Evolutionary conservation across 2,888 invertebrate genomes (phyloP).

Genomic region (Tetrapedia diversipes): DNA sequence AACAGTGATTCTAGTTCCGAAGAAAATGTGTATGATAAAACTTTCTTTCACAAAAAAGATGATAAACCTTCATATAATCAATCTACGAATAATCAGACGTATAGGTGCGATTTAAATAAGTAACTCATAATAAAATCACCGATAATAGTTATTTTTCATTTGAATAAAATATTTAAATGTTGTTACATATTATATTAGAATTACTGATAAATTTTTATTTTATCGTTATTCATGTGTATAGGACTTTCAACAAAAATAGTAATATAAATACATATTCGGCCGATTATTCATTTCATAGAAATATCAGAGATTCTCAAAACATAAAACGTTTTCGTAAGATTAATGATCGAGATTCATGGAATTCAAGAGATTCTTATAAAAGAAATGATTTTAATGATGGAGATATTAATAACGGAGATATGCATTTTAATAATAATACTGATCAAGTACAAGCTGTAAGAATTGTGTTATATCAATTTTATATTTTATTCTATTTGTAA

Average conservation of each 20-base stretch:
- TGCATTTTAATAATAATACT: constrained; percentile 32
- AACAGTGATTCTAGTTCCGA: constrained; percentile 72
- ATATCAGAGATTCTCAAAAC: constrained; percentile 25
- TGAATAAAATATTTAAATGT: no score
- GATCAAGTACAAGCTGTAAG: constrained; percentile 61
- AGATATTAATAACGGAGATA: constrained; percentile 37
- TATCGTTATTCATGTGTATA: neutral
- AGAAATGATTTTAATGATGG: constrained; percentile 35
- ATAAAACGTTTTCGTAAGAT: neutral
- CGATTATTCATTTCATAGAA: constrained; percentile 30
- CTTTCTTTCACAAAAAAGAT: constrained; percentile 64
- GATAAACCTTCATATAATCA: constrained; percentile 30
- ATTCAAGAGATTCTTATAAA: constrained; percentile 35
- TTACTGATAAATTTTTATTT: neutral
- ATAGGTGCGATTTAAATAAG: constrained; percentile 36
- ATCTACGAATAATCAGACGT: constrained; percentile 35
- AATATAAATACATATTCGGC: constrained; percentile 19
- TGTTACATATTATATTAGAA: neutral
- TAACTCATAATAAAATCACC: neutral
- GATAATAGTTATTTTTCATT: neutral
- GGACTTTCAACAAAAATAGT: constrained; percentile 20
- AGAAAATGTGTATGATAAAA: constrained; percentile 73
- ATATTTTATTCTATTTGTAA: neutral
- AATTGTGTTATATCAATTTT: constrained; percentile 5
- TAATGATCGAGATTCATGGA: constrained; percentile 25